Base-by-base conservation (phyloP, 2,113 vertebrate species). In the Scophthalmus maximus region DNA sequence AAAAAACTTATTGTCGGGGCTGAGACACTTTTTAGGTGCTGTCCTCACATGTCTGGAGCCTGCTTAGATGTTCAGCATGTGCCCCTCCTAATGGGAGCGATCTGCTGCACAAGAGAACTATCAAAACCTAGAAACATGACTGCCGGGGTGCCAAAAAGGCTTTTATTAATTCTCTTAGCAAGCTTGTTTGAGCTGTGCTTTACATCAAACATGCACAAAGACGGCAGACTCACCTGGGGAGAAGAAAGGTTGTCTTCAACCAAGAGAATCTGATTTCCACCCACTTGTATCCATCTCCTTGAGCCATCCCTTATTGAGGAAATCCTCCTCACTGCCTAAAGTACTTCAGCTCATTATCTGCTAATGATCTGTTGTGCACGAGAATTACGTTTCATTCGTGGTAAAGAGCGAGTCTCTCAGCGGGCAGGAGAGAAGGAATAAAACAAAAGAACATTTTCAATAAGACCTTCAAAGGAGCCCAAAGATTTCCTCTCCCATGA, bases 191-290 rank as follows among this genome's bases (percentile, higher is more conserved):
- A 89, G 70, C 70, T 68, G 42, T 57, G 27, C 60, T 88, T 78
- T 30, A 81, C 85, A 88, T 88, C 88, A 89, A 89, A 88, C 67
- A 58, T 66, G 42, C 68, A 62, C 63, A 32, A 34, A 88, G 63
- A 75, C 60, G 79, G 80, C 85, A 44, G 83, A 89, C 83, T 92
- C 87, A 92, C 90, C 88, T 90, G 86, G 65, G 57, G 85, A 84
- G 88, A 87, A 81, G 79, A 89, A 86, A 85, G 84, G 76, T 65
- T 52, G 73, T 74, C 82, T 86, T 73, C 57, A 68, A 79, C 82
- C 26, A 49, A 69, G 68, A 76, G 76, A 79, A 83, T 89, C 78
- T 44, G 76, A 82, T 81, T 87, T 82, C 76, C 74, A 69, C 65
- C 64, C 78, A 64, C 69, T 68, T 72, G 74, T 51, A 71, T 68